A percentile compares a stretch with the other conserved stretches of the same genome.
Conservation (phyloP, 37 sponge, comb jelly and placozoan genomes). For the Spongilla lacustris region DNA sequence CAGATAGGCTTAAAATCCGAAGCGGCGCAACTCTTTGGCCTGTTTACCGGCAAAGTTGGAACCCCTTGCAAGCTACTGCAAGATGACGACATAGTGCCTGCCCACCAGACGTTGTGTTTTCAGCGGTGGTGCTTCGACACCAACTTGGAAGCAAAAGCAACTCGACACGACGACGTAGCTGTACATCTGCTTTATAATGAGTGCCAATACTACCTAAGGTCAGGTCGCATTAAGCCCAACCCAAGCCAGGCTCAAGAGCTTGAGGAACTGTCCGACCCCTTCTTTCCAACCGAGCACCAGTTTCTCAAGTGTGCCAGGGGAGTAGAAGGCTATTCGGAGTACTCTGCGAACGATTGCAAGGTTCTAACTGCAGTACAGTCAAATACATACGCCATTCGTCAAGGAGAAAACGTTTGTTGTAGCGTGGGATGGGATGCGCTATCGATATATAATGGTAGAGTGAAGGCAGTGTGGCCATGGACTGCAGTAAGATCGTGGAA, state of each 20-base stretch:
- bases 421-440: not conserved
- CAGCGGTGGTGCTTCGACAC: conserved; percentile 21
- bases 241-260: conserved; percentile 14
- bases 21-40: conserved; percentile 10
- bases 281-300: conserved; percentile 59
- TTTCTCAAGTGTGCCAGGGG: conserved; percentile 27
- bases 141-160: conserved; percentile 20
- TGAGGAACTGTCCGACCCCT: conserved; percentile 39
- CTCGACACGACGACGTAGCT: conserved; percentile 33
- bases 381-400: not conserved
- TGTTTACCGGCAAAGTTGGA: conserved; percentile 17
- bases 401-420: not conserved
- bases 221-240: conserved; percentile 12
- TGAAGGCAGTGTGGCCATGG: conserved; percentile 21
- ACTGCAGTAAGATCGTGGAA: conserved; percentile 14
- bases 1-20: conserved; percentile 12
- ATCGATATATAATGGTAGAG: not conserved
- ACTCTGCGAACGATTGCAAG: not conserved
- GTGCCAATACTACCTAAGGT: not conserved
- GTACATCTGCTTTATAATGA: conserved; percentile 30
- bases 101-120: not conserved
- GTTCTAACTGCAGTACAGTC: conserved; percentile 4
- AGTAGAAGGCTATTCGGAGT: conserved; percentile 10
- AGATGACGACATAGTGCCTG: not conserved
- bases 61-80: not conserved